A percentile compares a stretch with the other conserved stretches of the same genome.
phyloP scores from a whole-genome alignment of 2,888 invertebrate species.

The Marronus borbonicus region DNA sequence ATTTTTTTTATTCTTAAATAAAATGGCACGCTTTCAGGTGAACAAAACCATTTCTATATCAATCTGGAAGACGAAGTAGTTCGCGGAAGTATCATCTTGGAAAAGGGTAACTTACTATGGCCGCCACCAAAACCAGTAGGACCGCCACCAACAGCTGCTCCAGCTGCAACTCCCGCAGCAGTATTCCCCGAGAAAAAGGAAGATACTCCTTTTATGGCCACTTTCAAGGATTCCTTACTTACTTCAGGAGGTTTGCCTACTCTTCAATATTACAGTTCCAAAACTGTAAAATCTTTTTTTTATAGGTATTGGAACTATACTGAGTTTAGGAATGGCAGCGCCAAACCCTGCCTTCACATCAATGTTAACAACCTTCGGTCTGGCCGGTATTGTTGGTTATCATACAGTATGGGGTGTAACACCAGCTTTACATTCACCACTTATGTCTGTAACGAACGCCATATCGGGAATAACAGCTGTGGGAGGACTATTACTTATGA shows the following conservation, averaged over 20 bases:
- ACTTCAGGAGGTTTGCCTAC: conserved; percentile 77
- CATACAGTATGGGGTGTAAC: conserved; percentile 95
- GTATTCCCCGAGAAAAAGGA: conserved; percentile 59
- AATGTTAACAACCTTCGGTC: conserved; percentile 89
- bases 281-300: conserved; percentile 55
- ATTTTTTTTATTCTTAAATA: neutral
- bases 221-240: conserved; percentile 78
- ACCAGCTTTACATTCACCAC: conserved; percentile 90
- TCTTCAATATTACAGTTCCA: neutral
- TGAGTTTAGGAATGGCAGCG: conserved; percentile 82
- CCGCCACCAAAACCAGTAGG: conserved; percentile 81
- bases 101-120: conserved; percentile 84
- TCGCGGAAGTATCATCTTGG: conserved; percentile 85
- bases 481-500: conserved; percentile 91
- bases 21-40: conserved; percentile 71
- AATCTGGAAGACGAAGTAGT: conserved; percentile 90
- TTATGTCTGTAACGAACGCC: conserved; percentile 95
- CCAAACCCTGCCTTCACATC: conserved; percentile 89
- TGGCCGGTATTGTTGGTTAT: conserved; percentile 87
- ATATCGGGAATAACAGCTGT: conserved; percentile 93
- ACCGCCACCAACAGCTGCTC: conserved; percentile 70
- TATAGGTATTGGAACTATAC: conserved; percentile 79
- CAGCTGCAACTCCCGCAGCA: conserved; percentile 68
- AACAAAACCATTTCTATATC: conserved; percentile 84
- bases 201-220: conserved; percentile 80